These are phyloP conservation scores for Entelurus aequoreus DNA, from an alignment of 2,113 vertebrate genomes.

Conservation along the genomic window DNA sequence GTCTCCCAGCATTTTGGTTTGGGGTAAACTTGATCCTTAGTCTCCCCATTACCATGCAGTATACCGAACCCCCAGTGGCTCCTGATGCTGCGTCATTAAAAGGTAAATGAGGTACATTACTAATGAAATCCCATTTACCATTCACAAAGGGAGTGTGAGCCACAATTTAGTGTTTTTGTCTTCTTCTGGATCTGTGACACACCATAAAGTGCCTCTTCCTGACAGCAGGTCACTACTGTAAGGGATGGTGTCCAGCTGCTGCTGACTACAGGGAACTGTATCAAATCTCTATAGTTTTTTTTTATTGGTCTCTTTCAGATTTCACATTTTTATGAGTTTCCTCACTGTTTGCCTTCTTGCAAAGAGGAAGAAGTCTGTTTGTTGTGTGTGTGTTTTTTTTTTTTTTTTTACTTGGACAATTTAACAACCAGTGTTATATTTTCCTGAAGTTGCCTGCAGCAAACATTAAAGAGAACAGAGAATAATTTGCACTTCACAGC, in stretches of 20 bases:
- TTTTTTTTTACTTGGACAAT: conserved; percentile 7
- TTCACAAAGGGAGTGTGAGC: background rate
- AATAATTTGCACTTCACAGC: conserved; percentile 25
- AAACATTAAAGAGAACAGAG: conserved; percentile 6
- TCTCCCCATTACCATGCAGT: too few relatives aligned
- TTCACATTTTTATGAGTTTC: conserved; percentile 36
- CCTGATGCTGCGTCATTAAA: too few relatives aligned
- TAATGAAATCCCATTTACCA: too few relatives aligned
- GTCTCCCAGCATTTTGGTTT: too few relatives aligned
- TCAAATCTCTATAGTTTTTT: conserved; percentile 53
- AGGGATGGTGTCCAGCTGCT: conserved; percentile 33
- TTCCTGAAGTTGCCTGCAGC: conserved; percentile 17
- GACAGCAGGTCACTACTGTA: conserved; percentile 33
- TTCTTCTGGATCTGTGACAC: conserved; percentile 53
- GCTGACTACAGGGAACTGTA: conserved; percentile 49
- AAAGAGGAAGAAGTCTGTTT: conserved; percentile 36
- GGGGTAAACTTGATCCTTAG: too few relatives aligned
- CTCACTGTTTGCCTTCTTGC: conserved; percentile 40
- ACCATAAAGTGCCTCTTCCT: conserved; percentile 65
- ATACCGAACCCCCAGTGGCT: too few relatives aligned
- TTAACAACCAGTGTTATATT: conserved; percentile 19
- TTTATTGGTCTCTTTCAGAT: conserved; percentile 54
- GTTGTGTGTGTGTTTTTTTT: background rate
- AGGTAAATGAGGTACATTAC: too few relatives aligned
- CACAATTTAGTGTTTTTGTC: conserved; percentile 22